Conservation (phyloP, 2,113 vertebrate species). For the Hepsetus odoe region DNA sequence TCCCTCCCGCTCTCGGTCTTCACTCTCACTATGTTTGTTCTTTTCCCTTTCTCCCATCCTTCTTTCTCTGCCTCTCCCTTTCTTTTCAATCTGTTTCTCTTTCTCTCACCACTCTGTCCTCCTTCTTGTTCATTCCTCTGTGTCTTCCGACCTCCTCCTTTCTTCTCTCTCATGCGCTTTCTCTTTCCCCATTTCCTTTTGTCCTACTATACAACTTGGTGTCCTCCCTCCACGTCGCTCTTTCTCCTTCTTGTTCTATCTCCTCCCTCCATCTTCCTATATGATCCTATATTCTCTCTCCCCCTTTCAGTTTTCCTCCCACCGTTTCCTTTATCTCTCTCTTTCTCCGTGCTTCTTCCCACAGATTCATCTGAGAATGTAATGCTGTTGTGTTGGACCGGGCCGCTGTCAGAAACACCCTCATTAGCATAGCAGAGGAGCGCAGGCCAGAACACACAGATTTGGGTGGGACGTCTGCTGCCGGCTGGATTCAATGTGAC, state of each 20-base stretch:
- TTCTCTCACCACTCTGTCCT: not conserved
- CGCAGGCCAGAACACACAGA: slow-evolving; percentile 30
- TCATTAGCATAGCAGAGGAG: slow-evolving; percentile 55
- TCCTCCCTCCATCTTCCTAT: too few relatives aligned
- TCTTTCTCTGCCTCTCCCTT: not conserved
- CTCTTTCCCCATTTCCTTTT: too few relatives aligned
- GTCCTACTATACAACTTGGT: too few relatives aligned
- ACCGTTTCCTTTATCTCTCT: not conserved
- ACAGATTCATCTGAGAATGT: slow-evolving; percentile 22
- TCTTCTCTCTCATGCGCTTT: not conserved
- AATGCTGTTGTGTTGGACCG: slow-evolving; percentile 37
- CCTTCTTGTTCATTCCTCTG: not conserved
- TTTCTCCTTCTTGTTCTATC: not conserved
- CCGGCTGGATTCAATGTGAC: slow-evolving; percentile 70
- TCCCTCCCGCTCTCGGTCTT: not conserved
- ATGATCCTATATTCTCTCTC: not conserved
- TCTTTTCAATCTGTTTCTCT: too few relatives aligned
- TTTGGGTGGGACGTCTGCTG: slow-evolving; percentile 47
- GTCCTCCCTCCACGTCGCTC: too few relatives aligned
- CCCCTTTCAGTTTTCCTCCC: not conserved
- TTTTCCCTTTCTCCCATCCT: not conserved
- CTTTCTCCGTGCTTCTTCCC: not conserved
- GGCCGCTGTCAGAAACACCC: slow-evolving; percentile 17
- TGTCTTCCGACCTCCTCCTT: too few relatives aligned
- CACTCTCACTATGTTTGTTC: too few relatives aligned